A percentile compares a stretch with the other conserved stretches of the same genome.
Evolutionary conservation across 2,113 vertebrate species (phyloP).

Genomic region (Symphodus melops): DNA sequence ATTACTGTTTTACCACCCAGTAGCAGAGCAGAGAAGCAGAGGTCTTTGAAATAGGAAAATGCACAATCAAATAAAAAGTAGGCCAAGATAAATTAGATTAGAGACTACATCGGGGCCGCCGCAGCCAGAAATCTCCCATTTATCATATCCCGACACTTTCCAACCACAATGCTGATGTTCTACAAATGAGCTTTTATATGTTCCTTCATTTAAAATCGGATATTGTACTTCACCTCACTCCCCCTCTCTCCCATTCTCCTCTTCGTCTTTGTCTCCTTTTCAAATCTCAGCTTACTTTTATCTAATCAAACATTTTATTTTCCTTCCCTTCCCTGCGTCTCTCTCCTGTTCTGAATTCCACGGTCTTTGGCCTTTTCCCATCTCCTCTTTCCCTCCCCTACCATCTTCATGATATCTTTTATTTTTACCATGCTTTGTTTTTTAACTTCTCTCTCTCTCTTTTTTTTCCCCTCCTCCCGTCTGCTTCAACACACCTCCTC

Average conservation of each 20-base stretch:
- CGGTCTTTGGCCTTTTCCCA: conserved; percentile 60
- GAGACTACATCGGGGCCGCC: conserved; percentile 61
- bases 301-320: conserved; percentile 67
- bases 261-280: conserved; percentile 65
- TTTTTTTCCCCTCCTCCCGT: conserved; percentile 35
- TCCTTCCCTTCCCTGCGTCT: conserved; percentile 44
- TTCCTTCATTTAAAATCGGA: conserved; percentile 77
- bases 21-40: conserved; percentile 42
- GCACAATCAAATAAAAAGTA: conserved; percentile 79
- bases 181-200: conserved; percentile 80
- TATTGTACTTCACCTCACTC: conserved; percentile 78
- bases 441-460: conserved; percentile 52
- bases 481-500: conserved; percentile 24
- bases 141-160: conserved; percentile 73
- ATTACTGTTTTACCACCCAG: conserved; percentile 69
- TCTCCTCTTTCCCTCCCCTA: conserved; percentile 47
- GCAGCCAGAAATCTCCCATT: conserved; percentile 78
- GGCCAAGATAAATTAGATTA: conserved; percentile 80
- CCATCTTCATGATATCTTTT: conserved; percentile 58
- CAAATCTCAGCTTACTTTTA: conserved; percentile 66
- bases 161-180: conserved; percentile 75
- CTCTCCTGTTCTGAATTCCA: conserved; percentile 55
- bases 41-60: conserved; percentile 75
- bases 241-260: conserved; percentile 54
- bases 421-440: conserved; percentile 63